Evolutionary conservation across 2,888 invertebrate genomes (phyloP).

Genomic region (Polyploca ridens): DNA sequence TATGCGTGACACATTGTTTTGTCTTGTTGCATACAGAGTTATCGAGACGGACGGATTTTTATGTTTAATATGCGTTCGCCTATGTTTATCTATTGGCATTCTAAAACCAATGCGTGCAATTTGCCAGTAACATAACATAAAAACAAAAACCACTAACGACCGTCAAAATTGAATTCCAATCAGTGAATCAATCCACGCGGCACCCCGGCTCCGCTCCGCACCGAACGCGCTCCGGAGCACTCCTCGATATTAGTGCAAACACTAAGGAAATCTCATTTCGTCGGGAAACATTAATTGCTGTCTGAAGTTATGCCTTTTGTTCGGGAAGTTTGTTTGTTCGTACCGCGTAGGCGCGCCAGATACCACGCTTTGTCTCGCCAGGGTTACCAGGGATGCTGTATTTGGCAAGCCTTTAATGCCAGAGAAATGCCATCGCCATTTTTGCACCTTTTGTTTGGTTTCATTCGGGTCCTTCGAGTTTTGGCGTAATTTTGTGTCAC

Average conservation of each 20-base stretch:
- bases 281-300: conserved; percentile 46
- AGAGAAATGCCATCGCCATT: neutral
- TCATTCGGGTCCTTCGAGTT: neutral
- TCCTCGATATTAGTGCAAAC: conserved; percentile 18
- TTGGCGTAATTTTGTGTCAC: neutral
- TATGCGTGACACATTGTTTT: too few relatives aligned
- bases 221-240: conserved; percentile 5
- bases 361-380: conserved; percentile 4
- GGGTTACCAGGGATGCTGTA: neutral
- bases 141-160: neutral
- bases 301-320: conserved; percentile 47
- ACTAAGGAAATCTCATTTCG: conserved; percentile 32
- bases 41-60: too few relatives aligned
- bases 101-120: neutral
- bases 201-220: neutral
- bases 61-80: too few relatives aligned
- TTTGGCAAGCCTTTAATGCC: neutral
- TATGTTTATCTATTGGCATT: too few relatives aligned
- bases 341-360: conserved; percentile 12
- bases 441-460: conserved; percentile 4
- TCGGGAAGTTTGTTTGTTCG: conserved; percentile 33
- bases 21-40: too few relatives aligned
- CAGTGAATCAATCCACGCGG: neutral
- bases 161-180: conserved; percentile 8
- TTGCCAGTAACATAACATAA: neutral